Evolutionary conservation across 2,888 invertebrate genomes (phyloP).

Genomic region (Athrips mouffetella): DNA sequence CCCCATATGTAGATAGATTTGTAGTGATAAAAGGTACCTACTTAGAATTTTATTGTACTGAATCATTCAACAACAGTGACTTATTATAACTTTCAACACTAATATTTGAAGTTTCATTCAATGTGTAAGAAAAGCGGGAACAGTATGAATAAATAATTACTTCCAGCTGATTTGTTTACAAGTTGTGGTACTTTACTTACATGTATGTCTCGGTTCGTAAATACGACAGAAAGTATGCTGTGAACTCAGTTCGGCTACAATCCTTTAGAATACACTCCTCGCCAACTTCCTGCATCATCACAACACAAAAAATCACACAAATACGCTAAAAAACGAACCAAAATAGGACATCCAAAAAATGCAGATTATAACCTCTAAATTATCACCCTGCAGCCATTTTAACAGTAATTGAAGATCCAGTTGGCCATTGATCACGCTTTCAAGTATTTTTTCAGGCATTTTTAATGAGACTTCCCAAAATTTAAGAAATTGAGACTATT

Average conservation of each 20-base stretch:
- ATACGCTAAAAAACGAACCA: conserved; percentile 7
- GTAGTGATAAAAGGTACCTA: too few species aligned
- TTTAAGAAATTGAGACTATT: not conserved
- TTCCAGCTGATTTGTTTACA: not conserved
- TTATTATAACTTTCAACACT: too few species aligned
- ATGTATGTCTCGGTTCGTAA: conserved; percentile 75
- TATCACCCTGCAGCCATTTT: conserved; percentile 66
- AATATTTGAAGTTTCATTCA: too few species aligned
- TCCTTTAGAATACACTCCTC: conserved; percentile 58
- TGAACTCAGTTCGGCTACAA: conserved; percentile 72
- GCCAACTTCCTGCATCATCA: conserved; percentile 50
- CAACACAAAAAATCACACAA: conserved; percentile 17
- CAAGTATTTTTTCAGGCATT: conserved; percentile 72
- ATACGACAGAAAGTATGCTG: conserved; percentile 76
- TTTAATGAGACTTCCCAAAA: conserved; percentile 21
- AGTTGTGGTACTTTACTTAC: conserved; percentile 37
- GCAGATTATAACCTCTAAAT: conserved; percentile 57
- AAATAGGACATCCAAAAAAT: conserved; percentile 20
- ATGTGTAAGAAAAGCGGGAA: too few species aligned
- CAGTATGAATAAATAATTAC: not conserved
- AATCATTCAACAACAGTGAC: too few species aligned
- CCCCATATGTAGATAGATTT: too few species aligned
- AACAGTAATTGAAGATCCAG: conserved; percentile 52
- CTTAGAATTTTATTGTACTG: too few species aligned
- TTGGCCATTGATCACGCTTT: conserved; percentile 65